A percentile compares a stretch with the other conserved stretches of the same genome.
phyloP scores from a whole-genome alignment of 2,888 invertebrate species.

The Parnassius mnemosyne region DNA sequence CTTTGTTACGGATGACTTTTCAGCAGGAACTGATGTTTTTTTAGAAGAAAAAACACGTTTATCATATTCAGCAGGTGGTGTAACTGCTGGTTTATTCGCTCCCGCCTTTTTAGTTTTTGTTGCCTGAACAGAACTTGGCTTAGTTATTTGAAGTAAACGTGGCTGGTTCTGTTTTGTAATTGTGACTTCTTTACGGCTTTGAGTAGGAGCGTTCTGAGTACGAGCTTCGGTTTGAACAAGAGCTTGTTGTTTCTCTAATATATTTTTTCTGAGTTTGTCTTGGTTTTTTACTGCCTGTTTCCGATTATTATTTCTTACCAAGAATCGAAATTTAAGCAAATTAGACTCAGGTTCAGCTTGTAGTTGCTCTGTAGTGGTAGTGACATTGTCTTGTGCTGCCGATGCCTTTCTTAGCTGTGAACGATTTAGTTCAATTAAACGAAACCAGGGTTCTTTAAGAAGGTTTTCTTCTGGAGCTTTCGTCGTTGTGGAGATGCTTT shows the following conservation, averaged over 20 bases:
- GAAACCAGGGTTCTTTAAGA: slow-evolving; percentile 32
- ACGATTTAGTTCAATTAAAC: slow-evolving; percentile 31
- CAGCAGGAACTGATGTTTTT: slow-evolving; percentile 45
- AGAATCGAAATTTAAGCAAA: slow-evolving; percentile 42
- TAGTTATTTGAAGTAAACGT: slow-evolving; percentile 32
- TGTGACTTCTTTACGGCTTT: slow-evolving; percentile 44
- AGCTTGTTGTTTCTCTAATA: slow-evolving; percentile 48
- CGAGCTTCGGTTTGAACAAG: slow-evolving; percentile 41
- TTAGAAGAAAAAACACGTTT: slow-evolving; percentile 39
- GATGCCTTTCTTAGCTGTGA: slow-evolving; percentile 30
- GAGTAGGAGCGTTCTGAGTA: slow-evolving; percentile 42
- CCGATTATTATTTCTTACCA: slow-evolving; percentile 49
- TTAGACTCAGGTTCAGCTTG: slow-evolving; percentile 27
- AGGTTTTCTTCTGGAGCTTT: slow-evolving; percentile 24
- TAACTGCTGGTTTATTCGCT: slow-evolving; percentile 39
- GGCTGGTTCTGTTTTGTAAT: slow-evolving; percentile 40
- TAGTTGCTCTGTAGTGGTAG: slow-evolving; percentile 13
- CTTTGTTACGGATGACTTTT: slow-evolving; percentile 44
- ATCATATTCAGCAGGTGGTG: slow-evolving; percentile 33
- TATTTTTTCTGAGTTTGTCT: slow-evolving; percentile 38
- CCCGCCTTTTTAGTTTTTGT: slow-evolving; percentile 42
- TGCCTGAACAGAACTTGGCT: slow-evolving; percentile 6
- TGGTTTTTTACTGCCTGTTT: slow-evolving; percentile 49
- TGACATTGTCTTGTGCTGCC: slow-evolving; percentile 13
- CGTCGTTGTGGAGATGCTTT: slow-evolving; percentile 26